A percentile compares a stretch with the other conserved stretches of the same genome.
phyloP scores from a whole-genome alignment of 2,797 vertebrate genomes.

The Diglossa cyanea region DNA sequence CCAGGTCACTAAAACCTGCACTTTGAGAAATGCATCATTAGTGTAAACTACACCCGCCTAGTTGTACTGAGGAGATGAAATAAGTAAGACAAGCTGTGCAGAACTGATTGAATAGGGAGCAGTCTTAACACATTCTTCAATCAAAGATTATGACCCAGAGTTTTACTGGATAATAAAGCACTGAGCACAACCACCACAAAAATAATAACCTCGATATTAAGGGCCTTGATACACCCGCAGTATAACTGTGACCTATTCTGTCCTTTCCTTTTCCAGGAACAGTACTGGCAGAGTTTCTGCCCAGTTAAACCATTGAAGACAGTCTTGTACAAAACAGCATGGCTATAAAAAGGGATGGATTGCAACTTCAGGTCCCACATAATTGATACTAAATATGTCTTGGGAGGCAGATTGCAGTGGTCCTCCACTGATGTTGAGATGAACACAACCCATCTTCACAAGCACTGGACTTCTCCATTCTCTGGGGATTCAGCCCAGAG shows the following conservation, averaged over 20 bases:
- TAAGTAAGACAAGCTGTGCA: not conserved
- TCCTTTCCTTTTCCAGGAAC: not conserved
- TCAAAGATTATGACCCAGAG: not conserved
- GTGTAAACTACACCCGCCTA: not conserved
- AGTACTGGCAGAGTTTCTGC: not conserved
- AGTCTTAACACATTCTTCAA: not conserved
- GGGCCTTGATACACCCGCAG: not conserved
- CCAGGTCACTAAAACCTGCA: conserved; percentile 4
- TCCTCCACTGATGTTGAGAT: not conserved
- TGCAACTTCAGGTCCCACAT: not conserved
- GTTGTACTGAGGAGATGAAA: not conserved
- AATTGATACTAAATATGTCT: not conserved
- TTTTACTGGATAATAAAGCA: not conserved
- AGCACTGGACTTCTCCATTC: not conserved
- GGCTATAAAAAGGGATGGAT: not conserved
- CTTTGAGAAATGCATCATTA: not conserved
- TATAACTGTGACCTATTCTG: not conserved
- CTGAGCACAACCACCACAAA: not conserved
- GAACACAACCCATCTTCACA: not conserved
- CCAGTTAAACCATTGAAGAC: not conserved
- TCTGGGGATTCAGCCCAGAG: not conserved
- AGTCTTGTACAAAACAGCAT: not conserved
- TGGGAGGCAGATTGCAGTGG: not conserved
- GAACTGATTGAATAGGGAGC: not conserved
- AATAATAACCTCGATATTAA: not conserved